Conservation (phyloP, 1,140 invertebrate genomes). For the Latrodectus geometricus region DNA sequence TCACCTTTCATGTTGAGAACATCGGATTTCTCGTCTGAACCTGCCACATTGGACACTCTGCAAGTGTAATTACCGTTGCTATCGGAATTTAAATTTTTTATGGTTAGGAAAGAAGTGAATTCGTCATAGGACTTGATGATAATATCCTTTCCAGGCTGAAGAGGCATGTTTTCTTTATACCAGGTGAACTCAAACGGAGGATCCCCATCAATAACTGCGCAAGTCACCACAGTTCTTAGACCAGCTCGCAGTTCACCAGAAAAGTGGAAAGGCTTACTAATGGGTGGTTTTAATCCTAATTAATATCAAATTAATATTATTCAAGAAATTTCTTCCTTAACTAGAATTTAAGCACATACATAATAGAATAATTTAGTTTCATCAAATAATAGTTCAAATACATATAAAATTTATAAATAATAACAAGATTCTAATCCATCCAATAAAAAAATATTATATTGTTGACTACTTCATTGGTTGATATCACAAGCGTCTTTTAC, state of each 20-base stretch:
- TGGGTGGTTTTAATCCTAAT: slow-evolving; percentile 46
- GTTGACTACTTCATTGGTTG: too few relatives aligned
- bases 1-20: slow-evolving; percentile 35
- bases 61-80: slow-evolving; percentile 64
- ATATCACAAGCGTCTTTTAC: too few relatives aligned
- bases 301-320: too few relatives aligned
- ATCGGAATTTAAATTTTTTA: slow-evolving; percentile 20
- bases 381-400: too few relatives aligned
- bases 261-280: slow-evolving; percentile 63
- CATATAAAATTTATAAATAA: too few relatives aligned
- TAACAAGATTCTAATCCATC: too few relatives aligned
- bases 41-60: slow-evolving; percentile 57
- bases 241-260: slow-evolving; percentile 76
- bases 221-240: slow-evolving; percentile 74
- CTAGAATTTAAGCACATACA: too few relatives aligned
- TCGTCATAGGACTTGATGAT: background rate
- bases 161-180: slow-evolving; percentile 62
- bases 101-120: slow-evolving; percentile 9
- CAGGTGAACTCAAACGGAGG: slow-evolving; percentile 64
- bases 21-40: slow-evolving; percentile 23
- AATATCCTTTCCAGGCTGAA: background rate
- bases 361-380: too few relatives aligned
- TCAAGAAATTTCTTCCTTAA: too few relatives aligned
- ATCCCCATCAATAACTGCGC: slow-evolving; percentile 63
- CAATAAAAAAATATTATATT: too few relatives aligned